Evolutionary conservation across 2,797 vertebrate genomes (phyloP).

Genomic region (Novumbra hubbsi): DNA sequence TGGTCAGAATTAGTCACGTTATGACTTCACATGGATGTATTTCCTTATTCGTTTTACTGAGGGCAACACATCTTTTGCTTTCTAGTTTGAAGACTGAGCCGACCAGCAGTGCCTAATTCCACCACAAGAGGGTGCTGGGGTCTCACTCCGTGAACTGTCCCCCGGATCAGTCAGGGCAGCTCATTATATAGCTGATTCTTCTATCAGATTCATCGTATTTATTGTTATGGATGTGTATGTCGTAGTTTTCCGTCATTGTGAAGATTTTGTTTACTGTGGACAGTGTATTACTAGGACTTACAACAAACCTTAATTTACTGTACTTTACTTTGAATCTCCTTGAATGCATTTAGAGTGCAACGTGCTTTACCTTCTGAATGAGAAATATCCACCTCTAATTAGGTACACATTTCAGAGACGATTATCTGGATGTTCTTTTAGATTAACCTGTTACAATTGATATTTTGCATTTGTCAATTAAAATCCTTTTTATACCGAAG

Average conservation of each 20-base stretch:
- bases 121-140: conserved; percentile 13
- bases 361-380: conserved; percentile 56
- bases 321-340: conserved; percentile 32
- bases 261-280: conserved; percentile 28
- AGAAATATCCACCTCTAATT: conserved; percentile 31
- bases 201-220: conserved; percentile 58
- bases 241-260: conserved; percentile 47
- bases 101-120: conserved; percentile 81
- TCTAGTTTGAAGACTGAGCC: conserved; percentile 86
- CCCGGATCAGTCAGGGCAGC: neutral
- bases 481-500: conserved; percentile 46
- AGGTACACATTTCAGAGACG: conserved; percentile 40
- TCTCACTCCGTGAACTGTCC: conserved; percentile 3
- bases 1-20: too few species aligned
- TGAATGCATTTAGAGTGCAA: conserved; percentile 42
- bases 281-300: conserved; percentile 20
- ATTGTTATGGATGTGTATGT: conserved; percentile 54
- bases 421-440: conserved; percentile 26
- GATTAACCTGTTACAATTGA: conserved; percentile 31
- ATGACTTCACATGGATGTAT: too few species aligned
- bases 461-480: conserved; percentile 66
- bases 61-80: conserved; percentile 1
- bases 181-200: neutral
- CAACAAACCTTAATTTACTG: conserved; percentile 31
- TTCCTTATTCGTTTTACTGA: too few species aligned